Evolutionary conservation across 1,140 invertebrate genomes (phyloP), one percentile per base, ranked within the genome.

Genomic region (Drosophila simulans): DNA sequence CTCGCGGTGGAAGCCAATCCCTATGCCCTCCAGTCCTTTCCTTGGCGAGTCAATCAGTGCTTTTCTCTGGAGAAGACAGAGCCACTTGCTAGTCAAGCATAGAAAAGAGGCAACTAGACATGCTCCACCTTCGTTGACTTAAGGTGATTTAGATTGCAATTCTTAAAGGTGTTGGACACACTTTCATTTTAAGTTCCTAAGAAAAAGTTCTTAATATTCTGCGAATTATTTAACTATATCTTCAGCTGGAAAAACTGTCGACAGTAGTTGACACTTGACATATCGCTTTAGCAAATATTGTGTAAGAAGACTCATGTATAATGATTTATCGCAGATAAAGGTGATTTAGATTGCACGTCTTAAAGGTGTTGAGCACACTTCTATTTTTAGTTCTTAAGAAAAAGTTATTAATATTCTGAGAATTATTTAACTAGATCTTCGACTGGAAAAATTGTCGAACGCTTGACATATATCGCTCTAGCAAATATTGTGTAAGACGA

Each of bases 41-140:
- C 60, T 15, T 20, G 42, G 43, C 40, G 35, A 77, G 72, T 77
- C 73, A 77, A 68, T 77, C 72, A 76, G 71, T 68, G 72, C 55
- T 51, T 55, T 34, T 59, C 54, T 59, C 73, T 60, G 66, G 43
- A 70, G 71, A 20, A 45, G 34, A 49, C 52, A 48, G 40, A 42
- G 52, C 37, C 72, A 65, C 39, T 48, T n/a, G 25, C 22, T 8
- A 62, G 13, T 46, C 62, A 20, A n/a, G 20, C 25, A 34, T 46
- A 12, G 15, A n/a, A 25, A 46, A 22, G 22, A 12, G 12, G 5
- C 27, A 42, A 55, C 40, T 34, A 34, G 25, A 54, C 37, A 27
- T 45, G 40, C 17, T 60, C 11, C 40, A 46, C 58, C 31, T 46
- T 0, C 12, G 40, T 8, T n/a, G 12, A 5, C 5, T 40, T 57